Base-by-base conservation (phyloP, 2,113 vertebrate genomes). In the Channa argus region DNA sequence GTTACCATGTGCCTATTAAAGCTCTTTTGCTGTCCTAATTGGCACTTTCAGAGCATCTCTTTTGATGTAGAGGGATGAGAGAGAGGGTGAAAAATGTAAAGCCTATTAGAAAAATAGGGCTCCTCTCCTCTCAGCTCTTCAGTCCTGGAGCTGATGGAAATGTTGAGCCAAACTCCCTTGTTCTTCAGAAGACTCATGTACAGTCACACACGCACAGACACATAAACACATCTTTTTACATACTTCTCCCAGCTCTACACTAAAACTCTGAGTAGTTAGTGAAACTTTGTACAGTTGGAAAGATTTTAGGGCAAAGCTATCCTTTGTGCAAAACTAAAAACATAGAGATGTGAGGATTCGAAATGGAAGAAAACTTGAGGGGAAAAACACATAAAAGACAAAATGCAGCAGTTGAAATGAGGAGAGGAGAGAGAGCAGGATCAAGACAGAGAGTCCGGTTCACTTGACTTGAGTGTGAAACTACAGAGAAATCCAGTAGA, bases 21-120 rank as follows among this genome's bases (percentile, higher is more conserved):
- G 85, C 77, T 84, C 9, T 82, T 89, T 86, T 86, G 71, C 88
- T 47, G 62, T 77, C 51, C 83, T 91, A 92, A 91, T 91, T 90
- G 83, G 87, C 67, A 59, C 80, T 88, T 90, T 85, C 79, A 72
- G 83, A 80, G 84, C 55, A 69, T 43, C 79, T 86, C 89, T 89
- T 92, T 89, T 91, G 87, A 91, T 91, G 88, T 88, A 62, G 24
- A 3, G 11, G 82, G 82, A 80, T 70, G 68, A 79, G 79, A 72
- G 75, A 80, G 89, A 79, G 33, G 53, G 77, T 63, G 74, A 79
- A 83, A 79, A 83, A 60, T 79, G 51, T 54, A 54, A 80, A 78
- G 74, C 67, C 64, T 67, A 82, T 84, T 80, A 80, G 83, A 81
- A 51, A 83, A 77, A 62, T 63, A 66, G 55, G 11, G n/a, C 63